phyloP scores from a whole-genome alignment of 2,797 vertebrate genomes.

The Enteromius mattozi region DNA sequence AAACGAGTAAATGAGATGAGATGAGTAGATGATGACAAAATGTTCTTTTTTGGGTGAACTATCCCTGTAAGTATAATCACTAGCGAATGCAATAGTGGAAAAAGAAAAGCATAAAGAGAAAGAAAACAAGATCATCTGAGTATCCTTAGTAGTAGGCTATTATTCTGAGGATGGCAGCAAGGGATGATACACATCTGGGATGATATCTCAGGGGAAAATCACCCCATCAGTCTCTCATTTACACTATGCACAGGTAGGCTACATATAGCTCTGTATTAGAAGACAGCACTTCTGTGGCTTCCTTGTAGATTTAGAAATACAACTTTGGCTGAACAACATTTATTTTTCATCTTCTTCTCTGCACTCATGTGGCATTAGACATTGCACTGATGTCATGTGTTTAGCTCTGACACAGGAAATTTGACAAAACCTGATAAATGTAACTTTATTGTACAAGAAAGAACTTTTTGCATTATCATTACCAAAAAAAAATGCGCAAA shows the following conservation, averaged over 20 bases:
- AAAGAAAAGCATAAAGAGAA: neutral
- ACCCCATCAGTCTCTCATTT: neutral
- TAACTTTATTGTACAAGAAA: neutral
- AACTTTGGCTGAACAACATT: neutral
- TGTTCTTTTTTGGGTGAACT: neutral
- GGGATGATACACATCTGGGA: neutral
- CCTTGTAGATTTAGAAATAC: neutral
- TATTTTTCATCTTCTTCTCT: neutral
- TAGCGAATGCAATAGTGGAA: neutral
- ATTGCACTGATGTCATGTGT: neutral
- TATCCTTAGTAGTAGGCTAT: neutral
- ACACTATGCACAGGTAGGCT: neutral
- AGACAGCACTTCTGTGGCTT: neutral
- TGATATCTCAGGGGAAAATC: neutral
- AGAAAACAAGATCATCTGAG: neutral
- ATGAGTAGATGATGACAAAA: neutral
- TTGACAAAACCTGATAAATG: neutral
- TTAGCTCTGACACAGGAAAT: neutral
- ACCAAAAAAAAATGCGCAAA: no score
- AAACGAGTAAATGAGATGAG: neutral
- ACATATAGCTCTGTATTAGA: neutral
- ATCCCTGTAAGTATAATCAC: neutral
- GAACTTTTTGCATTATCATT: neutral
- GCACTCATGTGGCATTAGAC: neutral
- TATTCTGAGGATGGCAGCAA: neutral